Evolutionary conservation across 2,113 vertebrate species (phyloP), one percentile per base, ranked within the genome.

Genomic region (Rhodinocichla rosea): DNA sequence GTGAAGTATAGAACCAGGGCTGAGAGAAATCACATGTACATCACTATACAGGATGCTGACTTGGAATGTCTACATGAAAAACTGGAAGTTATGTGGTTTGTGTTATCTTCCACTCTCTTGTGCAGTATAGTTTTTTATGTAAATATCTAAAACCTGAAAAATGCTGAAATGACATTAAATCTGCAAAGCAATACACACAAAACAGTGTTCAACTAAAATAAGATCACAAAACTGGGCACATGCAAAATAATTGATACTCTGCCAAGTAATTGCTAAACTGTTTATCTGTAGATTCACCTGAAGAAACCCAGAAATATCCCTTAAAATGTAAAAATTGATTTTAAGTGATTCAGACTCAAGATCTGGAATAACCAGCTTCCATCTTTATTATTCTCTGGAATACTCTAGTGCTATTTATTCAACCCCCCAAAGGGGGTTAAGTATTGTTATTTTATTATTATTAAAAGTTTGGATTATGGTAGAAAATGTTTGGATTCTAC

Each of bases 281-380:
- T 67, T 53, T 16, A 52, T 21, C 22, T 82, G 11, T 40, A 74
- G 45, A 45, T 60, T 49, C 30, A 40, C 18, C 6, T 69, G 55
- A 62, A 87, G 67, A 80, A 74, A 53, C 12, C 5, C 21, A 63
- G 62, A 94, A 89, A 78, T 32, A 52, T 3, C 3, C 4, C 32
- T 68, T 82, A 32, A 74, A 53, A 27, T 32, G 67, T 95, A 89
- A 77, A 89, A 87, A 63, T 83, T 89, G 13, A 87, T 94, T 89
- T 96, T 90, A 65, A 95, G 84, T 59, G 87, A 81, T 94, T 94
- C 95, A 92, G 80, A 76, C 71, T 87, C 59, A 96, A 89, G 78
- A 87, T 60, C 35, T 60, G 35, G 15, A 92, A 42, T 47, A 24
- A 55, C 39, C 35, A 74, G 23, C 10, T 77, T 95, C 30, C 33